phyloP scores from a whole-genome alignment of 2,113 vertebrate species.

The Chaenocephalus aceratus region DNA sequence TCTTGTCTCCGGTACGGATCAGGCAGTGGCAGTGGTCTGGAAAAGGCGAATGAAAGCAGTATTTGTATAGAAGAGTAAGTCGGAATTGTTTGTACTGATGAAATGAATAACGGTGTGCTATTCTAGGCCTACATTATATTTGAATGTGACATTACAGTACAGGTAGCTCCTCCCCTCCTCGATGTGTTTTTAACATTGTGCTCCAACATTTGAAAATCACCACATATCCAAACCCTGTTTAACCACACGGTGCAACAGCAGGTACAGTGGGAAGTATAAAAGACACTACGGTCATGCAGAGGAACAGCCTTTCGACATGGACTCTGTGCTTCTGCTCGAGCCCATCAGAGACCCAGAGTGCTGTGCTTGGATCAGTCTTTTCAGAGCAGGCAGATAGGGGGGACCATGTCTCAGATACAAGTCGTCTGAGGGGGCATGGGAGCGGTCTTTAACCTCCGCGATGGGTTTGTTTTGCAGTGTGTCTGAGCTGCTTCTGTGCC shows the following conservation, averaged over 20 bases:
- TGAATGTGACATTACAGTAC: not conserved
- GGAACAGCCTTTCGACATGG: conserved; percentile 43
- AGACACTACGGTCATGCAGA: conserved; percentile 84
- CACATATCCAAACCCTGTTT: not conserved
- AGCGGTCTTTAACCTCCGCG: conserved; percentile 82
- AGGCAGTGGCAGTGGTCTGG: not conserved
- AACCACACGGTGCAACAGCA: conserved; percentile 90
- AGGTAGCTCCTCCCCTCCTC: not conserved
- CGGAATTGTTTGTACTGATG: not conserved
- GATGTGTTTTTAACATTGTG: not conserved
- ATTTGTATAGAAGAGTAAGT: not conserved
- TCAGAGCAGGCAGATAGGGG: conserved; percentile 86
- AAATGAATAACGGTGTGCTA: no score
- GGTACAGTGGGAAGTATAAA: conserved; percentile 89
- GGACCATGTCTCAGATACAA: conserved; percentile 88
- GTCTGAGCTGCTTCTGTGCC: conserved; percentile 87
- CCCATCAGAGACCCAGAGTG: conserved; percentile 86
- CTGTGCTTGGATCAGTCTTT: conserved; percentile 88
- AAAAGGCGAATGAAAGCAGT: not conserved
- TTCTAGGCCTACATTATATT: not conserved
- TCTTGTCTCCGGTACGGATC: no score
- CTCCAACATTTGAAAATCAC: conserved; percentile 14
- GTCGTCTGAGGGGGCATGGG: conserved; percentile 84
- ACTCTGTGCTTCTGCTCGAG: conserved; percentile 72
- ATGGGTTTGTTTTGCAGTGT: conserved; percentile 74